Percentiles rank a stretch among this genome's conserved stretches.
phyloP scores from a whole-genome alignment of 2,888 invertebrate species.

The Norana najaformis region DNA sequence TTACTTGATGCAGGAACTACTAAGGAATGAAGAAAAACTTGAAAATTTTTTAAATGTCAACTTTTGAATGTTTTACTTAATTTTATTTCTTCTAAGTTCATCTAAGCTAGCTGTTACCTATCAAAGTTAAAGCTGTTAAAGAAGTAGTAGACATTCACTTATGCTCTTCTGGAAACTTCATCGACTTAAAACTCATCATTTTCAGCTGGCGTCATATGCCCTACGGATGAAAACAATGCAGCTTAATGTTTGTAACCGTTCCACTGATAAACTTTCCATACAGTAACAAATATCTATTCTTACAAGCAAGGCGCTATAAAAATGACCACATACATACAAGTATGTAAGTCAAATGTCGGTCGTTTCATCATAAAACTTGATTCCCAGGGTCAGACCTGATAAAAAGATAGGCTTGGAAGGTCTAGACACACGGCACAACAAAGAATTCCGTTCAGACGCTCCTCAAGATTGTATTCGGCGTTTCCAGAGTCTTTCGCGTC shows the following conservation, averaged over 20 bases:
- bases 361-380: not conserved
- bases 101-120: too few species aligned
- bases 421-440: slow-evolving; percentile 97
- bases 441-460: slow-evolving; percentile 86
- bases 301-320: not conserved
- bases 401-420: slow-evolving; percentile 85
- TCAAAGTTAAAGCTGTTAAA: not conserved
- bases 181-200: too few species aligned
- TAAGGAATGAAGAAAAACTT: too few species aligned
- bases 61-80: too few species aligned
- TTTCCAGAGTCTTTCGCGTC: not conserved
- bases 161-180: too few species aligned
- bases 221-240: not conserved
- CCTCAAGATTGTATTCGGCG: slow-evolving; percentile 69
- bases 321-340: not conserved
- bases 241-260: not conserved
- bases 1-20: too few species aligned
- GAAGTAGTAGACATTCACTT: not conserved
- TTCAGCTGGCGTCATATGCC: not conserved
- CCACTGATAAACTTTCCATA: not conserved
- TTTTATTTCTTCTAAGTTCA: too few species aligned
- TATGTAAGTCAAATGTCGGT: too few species aligned
- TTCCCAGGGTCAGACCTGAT: slow-evolving; percentile 73
- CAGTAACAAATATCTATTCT: not conserved
- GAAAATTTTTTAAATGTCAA: too few species aligned